Evolutionary conservation across 2,888 invertebrate genomes (phyloP), one percentile per base, ranked within the genome.

Genomic region (Calameuta idolon): DNA sequence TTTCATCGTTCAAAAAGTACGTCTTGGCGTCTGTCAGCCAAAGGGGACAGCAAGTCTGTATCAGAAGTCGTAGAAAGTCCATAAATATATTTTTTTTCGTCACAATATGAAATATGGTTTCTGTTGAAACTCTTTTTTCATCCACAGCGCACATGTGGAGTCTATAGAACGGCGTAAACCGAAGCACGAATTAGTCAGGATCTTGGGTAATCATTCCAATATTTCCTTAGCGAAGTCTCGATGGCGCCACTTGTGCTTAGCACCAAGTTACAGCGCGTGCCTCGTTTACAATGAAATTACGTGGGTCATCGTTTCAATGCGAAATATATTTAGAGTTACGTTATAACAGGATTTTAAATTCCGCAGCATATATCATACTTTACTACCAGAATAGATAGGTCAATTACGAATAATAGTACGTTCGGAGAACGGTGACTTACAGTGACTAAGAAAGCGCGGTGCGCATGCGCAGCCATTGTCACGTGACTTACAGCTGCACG

Each of bases 61-160:
- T 55, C 55, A 23, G 2, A 55, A 55, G 55, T 55, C 55, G 55
- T 55, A 74, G 23, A 69, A 23, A 71, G 68, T 35, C 69, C 40
- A 69, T 75, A 30, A 71, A 77, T 77, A 71, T 75, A 34, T 77
- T 75, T 71, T 71, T 75, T 71, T 69, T 35, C 69, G 35, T 74
- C 4, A 31, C 75, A 15, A 69, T 75, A 77, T 75, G 77, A 75
- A 77, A 35, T 35, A 69, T 69, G 71, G 75, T 74, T 77, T 69
- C 77, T 69, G 35, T 75, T 69, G 77, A 77, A 77, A 75, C 77
- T 12, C 40, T 69, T 69, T 34, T 69, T 73, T 33, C 11, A 31
- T 75, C 35, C 40, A 55, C 12, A 9, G 69, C 12, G 75, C 77
- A 77, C 75, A 77, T 75, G 55, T 75, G 77, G 34, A 69, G 69